Evolutionary conservation across 2,888 invertebrate species (phyloP).

Genomic region (Steinernema hermaphroditum): DNA sequence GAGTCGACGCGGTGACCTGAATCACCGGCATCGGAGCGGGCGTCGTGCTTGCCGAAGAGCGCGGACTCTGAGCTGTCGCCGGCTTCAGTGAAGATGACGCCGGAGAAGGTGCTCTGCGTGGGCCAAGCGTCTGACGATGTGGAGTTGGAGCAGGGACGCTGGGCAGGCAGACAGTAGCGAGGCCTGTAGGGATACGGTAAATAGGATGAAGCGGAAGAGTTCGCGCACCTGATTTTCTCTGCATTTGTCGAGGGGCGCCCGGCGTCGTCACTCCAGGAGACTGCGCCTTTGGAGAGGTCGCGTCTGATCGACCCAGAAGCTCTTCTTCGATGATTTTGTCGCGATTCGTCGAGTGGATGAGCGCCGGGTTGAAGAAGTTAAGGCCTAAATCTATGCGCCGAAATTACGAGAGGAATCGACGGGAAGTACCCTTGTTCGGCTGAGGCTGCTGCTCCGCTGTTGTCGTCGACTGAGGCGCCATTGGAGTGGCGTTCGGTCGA

Average conservation of each 20-base stretch:
- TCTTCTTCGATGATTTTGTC: slow-evolving; percentile 12
- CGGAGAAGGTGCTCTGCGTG: background rate
- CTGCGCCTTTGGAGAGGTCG: background rate
- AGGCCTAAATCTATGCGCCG: background rate
- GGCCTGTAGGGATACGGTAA: background rate
- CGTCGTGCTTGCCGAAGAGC: background rate
- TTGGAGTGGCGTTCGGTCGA: background rate
- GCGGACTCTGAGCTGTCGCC: background rate
- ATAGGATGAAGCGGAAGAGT: background rate
- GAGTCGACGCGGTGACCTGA: background rate
- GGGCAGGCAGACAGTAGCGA: background rate
- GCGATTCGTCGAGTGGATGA: background rate
- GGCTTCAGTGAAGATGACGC: background rate
- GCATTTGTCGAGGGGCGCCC: background rate
- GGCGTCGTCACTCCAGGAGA: background rate
- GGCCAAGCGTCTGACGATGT: background rate
- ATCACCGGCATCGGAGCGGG: background rate
- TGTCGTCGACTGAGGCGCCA: background rate
- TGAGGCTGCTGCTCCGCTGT: background rate
- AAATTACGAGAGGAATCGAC: too few species aligned
- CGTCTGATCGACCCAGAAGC: background rate
- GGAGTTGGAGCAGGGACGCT: background rate
- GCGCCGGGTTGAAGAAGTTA: background rate
- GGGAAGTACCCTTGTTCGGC: background rate
- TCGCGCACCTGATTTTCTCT: background rate